Conservation (phyloP, 1,140 invertebrate genomes). For the Drosophila tani region DNA sequence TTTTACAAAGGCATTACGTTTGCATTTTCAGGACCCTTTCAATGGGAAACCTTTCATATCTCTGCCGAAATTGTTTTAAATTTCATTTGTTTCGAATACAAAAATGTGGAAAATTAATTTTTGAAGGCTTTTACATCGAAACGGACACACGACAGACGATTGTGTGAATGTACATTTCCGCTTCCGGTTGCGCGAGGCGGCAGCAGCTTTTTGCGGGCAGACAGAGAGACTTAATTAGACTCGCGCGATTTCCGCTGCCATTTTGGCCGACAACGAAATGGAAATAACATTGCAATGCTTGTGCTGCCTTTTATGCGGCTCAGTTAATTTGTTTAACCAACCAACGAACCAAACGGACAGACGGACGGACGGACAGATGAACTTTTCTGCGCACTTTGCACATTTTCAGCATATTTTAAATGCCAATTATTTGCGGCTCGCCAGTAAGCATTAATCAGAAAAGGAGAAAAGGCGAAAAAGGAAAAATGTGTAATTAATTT, state of each 20-base stretch:
- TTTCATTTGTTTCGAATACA: constrained; percentile 29
- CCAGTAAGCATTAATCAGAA: constrained; percentile 60
- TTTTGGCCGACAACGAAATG: constrained; percentile 31
- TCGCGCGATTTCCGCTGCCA: constrained; percentile 45
- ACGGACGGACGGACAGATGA: constrained; percentile 6
- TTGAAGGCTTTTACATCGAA: constrained; percentile 14
- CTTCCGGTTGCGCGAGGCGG: constrained; percentile 22
- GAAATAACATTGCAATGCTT: constrained; percentile 34
- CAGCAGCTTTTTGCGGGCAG: constrained; percentile 17
- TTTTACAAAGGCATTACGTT: not conserved
- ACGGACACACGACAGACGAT: not conserved
- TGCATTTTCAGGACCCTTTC: not conserved
- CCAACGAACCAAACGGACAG: constrained; percentile 4
- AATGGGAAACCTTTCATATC: not conserved
- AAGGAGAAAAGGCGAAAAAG: constrained; percentile 9
- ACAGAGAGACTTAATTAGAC: constrained; percentile 45
- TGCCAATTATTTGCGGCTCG: constrained; percentile 74
- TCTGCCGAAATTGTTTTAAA: constrained; percentile 9
- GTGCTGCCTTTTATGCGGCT: constrained; percentile 49
- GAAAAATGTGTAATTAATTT: constrained; percentile 74
- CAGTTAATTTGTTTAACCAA: constrained; percentile 74
- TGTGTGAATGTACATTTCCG: constrained; percentile 23
- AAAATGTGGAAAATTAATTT: constrained; percentile 31
- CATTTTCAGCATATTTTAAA: constrained; percentile 82
- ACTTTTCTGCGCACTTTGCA: constrained; percentile 53